phyloP scores from a whole-genome alignment of 2,888 invertebrate genomes.

The Cataglyphis albicans region DNA sequence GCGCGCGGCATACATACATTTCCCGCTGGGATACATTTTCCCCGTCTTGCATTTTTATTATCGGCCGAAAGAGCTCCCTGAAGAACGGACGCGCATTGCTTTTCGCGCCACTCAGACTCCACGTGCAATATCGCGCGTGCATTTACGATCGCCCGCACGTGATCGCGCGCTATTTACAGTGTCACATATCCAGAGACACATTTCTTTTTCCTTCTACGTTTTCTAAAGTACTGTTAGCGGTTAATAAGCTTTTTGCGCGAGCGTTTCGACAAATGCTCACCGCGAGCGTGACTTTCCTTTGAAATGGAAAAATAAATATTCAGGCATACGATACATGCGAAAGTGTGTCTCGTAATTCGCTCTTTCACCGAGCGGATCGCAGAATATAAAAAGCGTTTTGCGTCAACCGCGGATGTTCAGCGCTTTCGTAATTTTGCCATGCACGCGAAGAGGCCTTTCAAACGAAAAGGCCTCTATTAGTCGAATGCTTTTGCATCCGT shows the following conservation, averaged over 20 bases:
- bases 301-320: conserved; percentile 13
- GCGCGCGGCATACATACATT: conserved; percentile 46
- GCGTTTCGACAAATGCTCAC: conserved; percentile 33
- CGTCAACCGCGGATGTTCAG: conserved; percentile 37
- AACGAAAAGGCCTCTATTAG: neutral
- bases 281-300: neutral
- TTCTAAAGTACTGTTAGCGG: conserved; percentile 3
- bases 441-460: conserved; percentile 15
- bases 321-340: neutral
- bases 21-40: conserved; percentile 33
- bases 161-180: conserved; percentile 65
- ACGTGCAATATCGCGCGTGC: conserved; percentile 28
- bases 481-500: neutral
- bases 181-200: neutral
- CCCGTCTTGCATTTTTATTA: conserved; percentile 61
- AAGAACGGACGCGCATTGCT: conserved; percentile 32
- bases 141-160: conserved; percentile 56
- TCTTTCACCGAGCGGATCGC: neutral
- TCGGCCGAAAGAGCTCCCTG: conserved; percentile 37
- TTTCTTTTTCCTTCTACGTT: neutral
- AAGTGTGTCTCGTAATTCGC: conserved; percentile 15
- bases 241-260: conserved; percentile 34
- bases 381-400: conserved; percentile 2
- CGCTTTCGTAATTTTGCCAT: conserved; percentile 60
- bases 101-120: conserved; percentile 47